Conservation (phyloP, 1,140 invertebrate genomes). For the Drosophila jambulina region DNA sequence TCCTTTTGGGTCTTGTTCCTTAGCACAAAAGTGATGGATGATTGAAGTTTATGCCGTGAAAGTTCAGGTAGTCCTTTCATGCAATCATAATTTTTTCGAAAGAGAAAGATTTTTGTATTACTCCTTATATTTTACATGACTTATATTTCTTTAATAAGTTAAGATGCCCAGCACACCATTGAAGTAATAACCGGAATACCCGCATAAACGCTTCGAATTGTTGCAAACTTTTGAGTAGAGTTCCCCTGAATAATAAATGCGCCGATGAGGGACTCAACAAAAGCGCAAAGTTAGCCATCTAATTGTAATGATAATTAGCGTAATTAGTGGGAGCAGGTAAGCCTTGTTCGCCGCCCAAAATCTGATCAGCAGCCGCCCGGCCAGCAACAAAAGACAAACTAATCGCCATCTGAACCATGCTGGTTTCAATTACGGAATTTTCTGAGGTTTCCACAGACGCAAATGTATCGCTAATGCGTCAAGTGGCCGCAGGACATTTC, state of each 20-base stretch:
- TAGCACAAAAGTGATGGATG: slow-evolving; percentile 18
- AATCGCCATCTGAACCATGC: slow-evolving; percentile 15
- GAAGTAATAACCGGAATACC: background rate
- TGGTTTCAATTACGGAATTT: slow-evolving; percentile 74
- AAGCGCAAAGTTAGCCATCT: slow-evolving; percentile 38
- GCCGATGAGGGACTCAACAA: slow-evolving; percentile 9
- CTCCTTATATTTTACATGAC: background rate
- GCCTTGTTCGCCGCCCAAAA: slow-evolving; percentile 43
- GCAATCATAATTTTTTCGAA: background rate
- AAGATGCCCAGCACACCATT: background rate
- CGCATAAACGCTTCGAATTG: slow-evolving; percentile 5
- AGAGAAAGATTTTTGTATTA: background rate
- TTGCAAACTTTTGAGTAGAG: slow-evolving; percentile 23
- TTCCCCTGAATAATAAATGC: slow-evolving; percentile 42
- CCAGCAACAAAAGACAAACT: slow-evolving; percentile 6
- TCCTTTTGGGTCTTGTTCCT: slow-evolving; percentile 15
- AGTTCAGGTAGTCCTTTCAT: background rate
- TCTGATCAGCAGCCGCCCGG: slow-evolving; percentile 45
- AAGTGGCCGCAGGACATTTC: slow-evolving; percentile 62
- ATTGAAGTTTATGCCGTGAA: slow-evolving; percentile 17
- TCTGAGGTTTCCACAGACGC: slow-evolving; percentile 31
- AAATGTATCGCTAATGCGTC: slow-evolving; percentile 64
- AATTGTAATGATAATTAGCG: slow-evolving; percentile 71
- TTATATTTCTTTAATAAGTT: background rate
- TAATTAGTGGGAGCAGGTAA: slow-evolving; percentile 60